phyloP scores from a whole-genome alignment of 2,113 vertebrate genomes.

The Phycodurus eques region DNA sequence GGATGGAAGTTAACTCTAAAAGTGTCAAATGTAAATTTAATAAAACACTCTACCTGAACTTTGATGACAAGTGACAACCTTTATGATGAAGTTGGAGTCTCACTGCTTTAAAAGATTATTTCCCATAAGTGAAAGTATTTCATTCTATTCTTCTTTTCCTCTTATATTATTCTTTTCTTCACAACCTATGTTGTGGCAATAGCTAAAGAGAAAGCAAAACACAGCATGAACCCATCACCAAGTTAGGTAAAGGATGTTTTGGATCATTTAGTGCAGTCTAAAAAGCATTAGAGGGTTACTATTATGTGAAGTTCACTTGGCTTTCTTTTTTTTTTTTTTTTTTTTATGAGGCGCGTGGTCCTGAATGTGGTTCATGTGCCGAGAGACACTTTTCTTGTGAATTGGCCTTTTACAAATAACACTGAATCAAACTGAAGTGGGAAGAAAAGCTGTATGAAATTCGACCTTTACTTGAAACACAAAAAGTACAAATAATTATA shows the following conservation, averaged over 20 bases:
- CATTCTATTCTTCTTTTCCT: not conserved
- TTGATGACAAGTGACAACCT: not conserved
- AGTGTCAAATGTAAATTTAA: too few relatives aligned
- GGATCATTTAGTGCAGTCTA: too few relatives aligned
- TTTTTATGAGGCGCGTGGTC: not conserved
- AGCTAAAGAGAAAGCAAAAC: not conserved
- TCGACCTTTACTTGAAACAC: not conserved
- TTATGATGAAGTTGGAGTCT: not conserved
- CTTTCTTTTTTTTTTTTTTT: not conserved
- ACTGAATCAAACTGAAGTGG: not conserved
- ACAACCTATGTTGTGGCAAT: not conserved
- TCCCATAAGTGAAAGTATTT: not conserved
- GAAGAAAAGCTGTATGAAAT: not conserved
- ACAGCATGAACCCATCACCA: not conserved
- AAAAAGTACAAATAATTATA: conserved; percentile 30
- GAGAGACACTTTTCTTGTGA: not conserved
- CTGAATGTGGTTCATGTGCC: not conserved
- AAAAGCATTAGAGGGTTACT: too few relatives aligned
- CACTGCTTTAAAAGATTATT: not conserved
- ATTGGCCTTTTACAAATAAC: not conserved
- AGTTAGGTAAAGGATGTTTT: not conserved
- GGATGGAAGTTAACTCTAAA: too few relatives aligned
- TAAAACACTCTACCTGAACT: not conserved
- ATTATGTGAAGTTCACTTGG: not conserved
- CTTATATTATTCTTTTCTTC: not conserved